Base-by-base conservation (phyloP, 2,113 vertebrate genomes). In the Danio rerio region DNA sequence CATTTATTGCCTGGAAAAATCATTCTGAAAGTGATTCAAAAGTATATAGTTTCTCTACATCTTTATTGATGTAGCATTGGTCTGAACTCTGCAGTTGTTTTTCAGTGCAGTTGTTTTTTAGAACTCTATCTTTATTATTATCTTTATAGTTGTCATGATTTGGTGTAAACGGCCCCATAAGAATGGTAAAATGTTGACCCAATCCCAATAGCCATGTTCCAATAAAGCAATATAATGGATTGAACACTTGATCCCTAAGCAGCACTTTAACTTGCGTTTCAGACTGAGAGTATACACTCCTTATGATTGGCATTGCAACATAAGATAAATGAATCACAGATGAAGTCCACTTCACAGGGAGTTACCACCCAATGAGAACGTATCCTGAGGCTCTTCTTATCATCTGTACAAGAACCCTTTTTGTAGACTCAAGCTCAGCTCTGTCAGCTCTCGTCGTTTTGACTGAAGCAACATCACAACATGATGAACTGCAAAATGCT, bases 371-470 rank as follows among this genome's bases (percentile, higher is more conserved):
- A 47, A 69, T 20, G 43, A n/a, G 10, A 49, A 18, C 2, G 0
- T 6, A 47, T n/a, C 65, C 56, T 13, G 12, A 62, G 6, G 10
- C 43, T 76, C 73, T 47, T 47, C 42, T 11, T 59, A 11, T 49
- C 42, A 62, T 40, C 70, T 73, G 50, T 53, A 40, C 7, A 0
- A 73, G 21, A 55, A 16, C 9, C 10, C 50, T 53, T 43, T 75
- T 59, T 62, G 56, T n/a, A 77, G 45, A 77, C 74, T 50, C 56
- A 62, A 77, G 9, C 40, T 18, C 69, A 59, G 42, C 56, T 77
- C 43, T 50, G 58, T 62, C 74, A 80, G 53, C 43, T 47, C 43
- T 70, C 66, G 59, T 62, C 58, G n/a, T 62, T 62, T 45, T 62
- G 45, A 45, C 18, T 50, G 9, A 20, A 15, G 42, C 18, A 62